Conservation (phyloP, 2,888 invertebrate species). For the Lochmaea crataegi region DNA sequence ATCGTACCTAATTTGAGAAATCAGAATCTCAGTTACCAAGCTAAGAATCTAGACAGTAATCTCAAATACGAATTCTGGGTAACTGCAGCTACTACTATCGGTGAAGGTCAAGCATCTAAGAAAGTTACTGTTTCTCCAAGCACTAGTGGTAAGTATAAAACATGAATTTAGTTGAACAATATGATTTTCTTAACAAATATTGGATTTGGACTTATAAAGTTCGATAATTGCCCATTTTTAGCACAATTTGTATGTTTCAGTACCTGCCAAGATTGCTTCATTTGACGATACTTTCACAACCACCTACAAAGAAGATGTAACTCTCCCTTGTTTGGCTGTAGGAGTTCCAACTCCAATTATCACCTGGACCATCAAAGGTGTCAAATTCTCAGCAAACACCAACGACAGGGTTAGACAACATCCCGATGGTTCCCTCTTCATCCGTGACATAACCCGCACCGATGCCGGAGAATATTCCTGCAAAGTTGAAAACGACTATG, state of each 20-base stretch:
- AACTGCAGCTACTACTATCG: conserved; percentile 92
- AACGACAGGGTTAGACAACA: conserved; percentile 86
- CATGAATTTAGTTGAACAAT: no score
- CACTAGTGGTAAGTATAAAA: conserved; percentile 72
- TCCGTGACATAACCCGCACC: conserved; percentile 87
- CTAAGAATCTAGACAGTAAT: conserved; percentile 83
- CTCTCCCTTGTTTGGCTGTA: conserved; percentile 90
- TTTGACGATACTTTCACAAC: conserved; percentile 94
- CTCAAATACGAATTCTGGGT: conserved; percentile 95
- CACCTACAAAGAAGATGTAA: conserved; percentile 91
- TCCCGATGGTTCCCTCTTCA: conserved; percentile 91
- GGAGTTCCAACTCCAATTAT: conserved; percentile 92
- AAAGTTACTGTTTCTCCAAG: conserved; percentile 88
- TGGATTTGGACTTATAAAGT: no score
- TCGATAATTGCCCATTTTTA: no score
- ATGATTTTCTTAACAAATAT: no score
- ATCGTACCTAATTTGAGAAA: conserved; percentile 79
- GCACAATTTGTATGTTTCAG: conserved; percentile 65
- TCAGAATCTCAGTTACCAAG: conserved; percentile 81
- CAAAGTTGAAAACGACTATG: conserved; percentile 89
- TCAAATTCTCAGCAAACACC: conserved; percentile 79
- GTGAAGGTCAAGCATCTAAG: conserved; percentile 92
- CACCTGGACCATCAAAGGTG: conserved; percentile 88
- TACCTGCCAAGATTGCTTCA: conserved; percentile 93
- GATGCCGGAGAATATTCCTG: conserved; percentile 97